Evolutionary conservation across 2,113 vertebrate genomes (phyloP), one percentile per base, ranked within the genome.

Genomic region (Puffinus mauretanicus): DNA sequence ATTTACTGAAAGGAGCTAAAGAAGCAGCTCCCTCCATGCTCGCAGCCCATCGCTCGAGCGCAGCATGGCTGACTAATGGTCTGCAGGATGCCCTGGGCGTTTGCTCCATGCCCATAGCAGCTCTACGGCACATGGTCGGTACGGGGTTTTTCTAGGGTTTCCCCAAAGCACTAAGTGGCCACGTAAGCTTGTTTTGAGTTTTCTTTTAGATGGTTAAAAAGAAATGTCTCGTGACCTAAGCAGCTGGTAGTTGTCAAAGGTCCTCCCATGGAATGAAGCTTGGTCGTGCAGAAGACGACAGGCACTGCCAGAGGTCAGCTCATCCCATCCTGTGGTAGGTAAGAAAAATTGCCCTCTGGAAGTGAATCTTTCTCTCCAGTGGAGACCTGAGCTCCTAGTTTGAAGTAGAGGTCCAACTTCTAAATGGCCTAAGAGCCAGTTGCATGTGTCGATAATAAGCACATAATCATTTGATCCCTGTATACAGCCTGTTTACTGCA

Each of bases 21-120:
- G 54, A 29, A 67, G 66, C 30, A 27, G 46, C 27, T 86, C 42
- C 60, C 24, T 42, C 32, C 9, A 2, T 9, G 40, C 64, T 71
- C 2, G 0, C 24, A 38, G 57, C n/a, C 32, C 46, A 11, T 18
- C 9, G 1, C 57, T 86, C 11, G 15, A 82, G 58, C 16, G 3
- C 40, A 16, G 16, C 32, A 19, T 0, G 1, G 22, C 21, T 52
- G 36, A 11, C 32, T 10, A 2, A 52, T 2, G 34, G 18, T 46
- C 76, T n/a, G 24, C 58, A 38, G n/a, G 30, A 66, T 24, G 34
- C n/a, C 30, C 16, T 34, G 51, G 38, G 9, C 0, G 1, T 76
- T 69, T 6, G 6, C 26, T 38, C 34, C 65, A 1, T 49, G 67
- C 44, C 52, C 13, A 1, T 13, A 10, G n/a, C 40, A 42, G 25